A percentile compares a stretch with the other conserved stretches of the same genome.
Conservation (phyloP, 2,113 vertebrate species). For the Pavo muticus region DNA sequence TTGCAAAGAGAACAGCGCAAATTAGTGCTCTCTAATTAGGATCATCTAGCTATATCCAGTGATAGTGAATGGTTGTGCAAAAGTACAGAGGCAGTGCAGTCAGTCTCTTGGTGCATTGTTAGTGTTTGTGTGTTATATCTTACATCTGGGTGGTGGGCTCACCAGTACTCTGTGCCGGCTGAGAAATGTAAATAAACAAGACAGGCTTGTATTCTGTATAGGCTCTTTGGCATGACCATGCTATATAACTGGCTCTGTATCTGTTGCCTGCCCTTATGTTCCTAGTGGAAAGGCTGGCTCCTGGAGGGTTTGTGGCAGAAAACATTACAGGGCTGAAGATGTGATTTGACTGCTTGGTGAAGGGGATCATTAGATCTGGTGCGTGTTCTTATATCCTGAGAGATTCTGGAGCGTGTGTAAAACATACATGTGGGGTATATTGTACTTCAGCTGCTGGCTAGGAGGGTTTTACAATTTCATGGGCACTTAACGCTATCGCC, state of each 20-base stretch:
- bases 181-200: no score
- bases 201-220: no score
- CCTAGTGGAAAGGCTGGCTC: background rate
- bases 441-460: background rate
- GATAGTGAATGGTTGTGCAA: no score
- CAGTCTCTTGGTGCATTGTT: no score
- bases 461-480: background rate
- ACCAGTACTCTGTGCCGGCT: no score
- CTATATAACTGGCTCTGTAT: no score
- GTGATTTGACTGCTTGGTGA: background rate
- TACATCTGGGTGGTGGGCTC: no score
- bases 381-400: background rate
- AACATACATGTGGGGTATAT: background rate
- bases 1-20: background rate
- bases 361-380: background rate
- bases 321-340: background rate
- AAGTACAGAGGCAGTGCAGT: no score
- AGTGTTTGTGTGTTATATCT: no score
- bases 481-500: background rate
- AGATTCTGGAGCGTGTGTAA: background rate
- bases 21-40: background rate
- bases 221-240: no score
- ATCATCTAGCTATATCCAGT: no score
- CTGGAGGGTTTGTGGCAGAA: background rate
- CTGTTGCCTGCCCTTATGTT: background rate